A percentile compares a stretch with the other conserved stretches of the same genome.
Conservation (phyloP, 2,888 invertebrate species). For the Thymelicus lineola region DNA sequence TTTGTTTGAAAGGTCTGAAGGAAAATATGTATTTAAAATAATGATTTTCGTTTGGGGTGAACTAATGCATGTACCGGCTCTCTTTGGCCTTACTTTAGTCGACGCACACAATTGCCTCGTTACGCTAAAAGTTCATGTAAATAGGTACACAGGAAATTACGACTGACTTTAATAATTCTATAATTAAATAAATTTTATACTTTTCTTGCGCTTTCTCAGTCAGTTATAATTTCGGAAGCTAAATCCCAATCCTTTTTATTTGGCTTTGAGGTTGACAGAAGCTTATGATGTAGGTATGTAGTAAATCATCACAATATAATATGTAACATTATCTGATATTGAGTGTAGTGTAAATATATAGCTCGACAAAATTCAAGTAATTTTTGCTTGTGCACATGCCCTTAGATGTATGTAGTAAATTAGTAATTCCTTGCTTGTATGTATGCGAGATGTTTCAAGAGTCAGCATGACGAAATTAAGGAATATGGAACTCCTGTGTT, state of each 20-base stretch:
- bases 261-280: neutral
- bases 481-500: too few relatives aligned
- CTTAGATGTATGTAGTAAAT: too few relatives aligned
- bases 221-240: neutral
- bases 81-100: neutral
- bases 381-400: too few relatives aligned
- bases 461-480: too few relatives aligned
- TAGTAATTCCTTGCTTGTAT: neutral
- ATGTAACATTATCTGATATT: too few relatives aligned
- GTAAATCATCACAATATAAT: too few relatives aligned
- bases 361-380: too few relatives aligned
- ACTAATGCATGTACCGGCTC: neutral
- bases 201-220: neutral
- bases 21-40: too few relatives aligned
- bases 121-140: slow-evolving; percentile 16
- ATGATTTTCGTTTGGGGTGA: neutral
- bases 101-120: slow-evolving; percentile 18
- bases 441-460: neutral
- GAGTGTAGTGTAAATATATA: too few relatives aligned
- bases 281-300: neutral
- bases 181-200: too few relatives aligned
- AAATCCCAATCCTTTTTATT: neutral
- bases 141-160: slow-evolving; percentile 1
- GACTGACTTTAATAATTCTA: neutral
- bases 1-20: too few relatives aligned